Evolutionary conservation across 2,888 invertebrate species (phyloP).

Genomic region (Tigriopus californicus): DNA sequence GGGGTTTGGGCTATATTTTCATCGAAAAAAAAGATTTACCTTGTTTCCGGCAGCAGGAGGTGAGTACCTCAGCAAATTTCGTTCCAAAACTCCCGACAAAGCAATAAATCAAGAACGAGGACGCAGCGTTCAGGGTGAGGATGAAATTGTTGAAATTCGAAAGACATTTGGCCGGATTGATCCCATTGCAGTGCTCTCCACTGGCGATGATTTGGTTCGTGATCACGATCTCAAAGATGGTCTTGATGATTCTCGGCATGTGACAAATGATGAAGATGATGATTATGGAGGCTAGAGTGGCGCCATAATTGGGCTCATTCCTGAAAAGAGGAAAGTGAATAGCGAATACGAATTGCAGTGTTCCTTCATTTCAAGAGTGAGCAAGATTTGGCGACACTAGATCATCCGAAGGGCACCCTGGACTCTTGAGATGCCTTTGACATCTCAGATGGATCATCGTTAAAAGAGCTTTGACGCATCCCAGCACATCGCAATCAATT

Average conservation of each 20-base stretch:
- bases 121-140: not conserved
- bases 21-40: too few relatives aligned
- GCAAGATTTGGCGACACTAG: not conserved
- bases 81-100: constrained; percentile 6
- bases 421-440: not conserved
- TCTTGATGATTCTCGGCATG: constrained; percentile 4
- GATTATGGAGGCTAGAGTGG: constrained; percentile 12
- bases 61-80: constrained; percentile 2
- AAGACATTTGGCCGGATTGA: constrained; percentile 7
- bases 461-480: too few relatives aligned
- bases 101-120: constrained; percentile 1
- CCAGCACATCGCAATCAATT: too few relatives aligned
- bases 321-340: not conserved
- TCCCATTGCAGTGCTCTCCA: not conserved
- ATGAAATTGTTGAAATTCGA: constrained; percentile 3
- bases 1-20: too few relatives aligned
- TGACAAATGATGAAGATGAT: constrained; percentile 8
- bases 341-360: too few relatives aligned
- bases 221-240: constrained; percentile 1
- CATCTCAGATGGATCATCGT: not conserved
- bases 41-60: not conserved
- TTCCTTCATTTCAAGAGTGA: too few relatives aligned
- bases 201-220: not conserved
- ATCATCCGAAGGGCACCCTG: too few relatives aligned
- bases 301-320: constrained; percentile 6